These are phyloP conservation scores for Piscicola geometra DNA, from an alignment of 2,888 invertebrate species.

Conservation along the genomic window DNA sequence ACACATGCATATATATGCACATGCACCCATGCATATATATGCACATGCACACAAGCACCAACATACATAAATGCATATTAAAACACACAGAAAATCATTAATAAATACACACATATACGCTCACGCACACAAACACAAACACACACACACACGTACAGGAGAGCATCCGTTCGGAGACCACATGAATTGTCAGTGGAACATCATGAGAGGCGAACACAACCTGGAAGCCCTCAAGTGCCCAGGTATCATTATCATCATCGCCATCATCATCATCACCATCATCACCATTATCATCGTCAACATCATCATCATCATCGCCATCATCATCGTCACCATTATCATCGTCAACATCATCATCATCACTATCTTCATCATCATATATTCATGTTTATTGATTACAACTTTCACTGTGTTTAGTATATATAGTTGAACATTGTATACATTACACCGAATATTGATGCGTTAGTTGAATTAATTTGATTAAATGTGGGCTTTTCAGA, in stretches of 20 bases:
- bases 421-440: too few relatives aligned
- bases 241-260: conserved; percentile 42
- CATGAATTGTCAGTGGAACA: conserved; percentile 83
- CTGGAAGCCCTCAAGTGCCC: conserved; percentile 47
- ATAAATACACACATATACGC: too few relatives aligned
- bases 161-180: conserved; percentile 75
- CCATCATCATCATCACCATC: conserved; percentile 31
- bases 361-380: conserved; percentile 21
- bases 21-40: too few relatives aligned
- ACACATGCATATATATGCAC: too few relatives aligned
- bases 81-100: too few relatives aligned
- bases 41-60: too few relatives aligned
- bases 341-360: conserved; percentile 29
- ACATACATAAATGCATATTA: too few relatives aligned
- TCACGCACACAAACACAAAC: too few relatives aligned
- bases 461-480: background rate
- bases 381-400: too few relatives aligned
- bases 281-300: conserved; percentile 24
- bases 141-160: conserved; percentile 61
- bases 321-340: conserved; percentile 17
- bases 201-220: conserved; percentile 60
- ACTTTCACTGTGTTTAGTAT: too few relatives aligned
- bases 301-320: conserved; percentile 31
- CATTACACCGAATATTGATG: too few relatives aligned
- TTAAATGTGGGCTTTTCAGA: too few relatives aligned